phyloP scores from a whole-genome alignment of 2,888 invertebrate genomes.

The Platerodrilus igneus region DNA sequence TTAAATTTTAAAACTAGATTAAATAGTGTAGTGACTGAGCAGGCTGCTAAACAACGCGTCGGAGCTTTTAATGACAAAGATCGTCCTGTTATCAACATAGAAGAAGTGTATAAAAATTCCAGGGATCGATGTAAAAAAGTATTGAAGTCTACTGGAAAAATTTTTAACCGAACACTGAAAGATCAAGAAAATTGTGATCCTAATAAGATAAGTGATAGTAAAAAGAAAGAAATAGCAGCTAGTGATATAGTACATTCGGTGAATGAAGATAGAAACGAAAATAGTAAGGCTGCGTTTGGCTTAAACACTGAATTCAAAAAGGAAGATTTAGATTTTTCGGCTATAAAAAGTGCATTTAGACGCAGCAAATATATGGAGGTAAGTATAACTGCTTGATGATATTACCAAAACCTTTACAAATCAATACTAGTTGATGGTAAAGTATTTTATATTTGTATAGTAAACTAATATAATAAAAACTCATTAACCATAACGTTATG shows the following conservation, averaged over 20 bases:
- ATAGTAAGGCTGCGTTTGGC: conserved; percentile 8
- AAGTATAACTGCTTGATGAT: too few relatives aligned
- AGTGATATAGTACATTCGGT: conserved; percentile 41
- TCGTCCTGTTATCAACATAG: conserved; percentile 39
- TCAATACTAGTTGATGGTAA: too few relatives aligned
- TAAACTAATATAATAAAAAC: too few relatives aligned
- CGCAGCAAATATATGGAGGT: conserved; percentile 39
- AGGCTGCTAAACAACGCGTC: conserved; percentile 43
- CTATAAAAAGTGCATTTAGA: conserved; percentile 39
- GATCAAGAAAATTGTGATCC: conserved; percentile 29
- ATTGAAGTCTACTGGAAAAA: conserved; percentile 41
- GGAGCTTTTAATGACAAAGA: conserved; percentile 42
- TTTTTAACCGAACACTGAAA: conserved; percentile 35
- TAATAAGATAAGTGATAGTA: conserved; percentile 25
- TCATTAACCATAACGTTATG: too few relatives aligned
- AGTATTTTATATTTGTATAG: too few relatives aligned
- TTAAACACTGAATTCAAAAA: conserved; percentile 22
- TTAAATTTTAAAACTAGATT: conserved; percentile 41
- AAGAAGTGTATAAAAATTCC: conserved; percentile 45
- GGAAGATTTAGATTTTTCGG: conserved; percentile 38
- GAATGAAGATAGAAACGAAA: too few relatives aligned
- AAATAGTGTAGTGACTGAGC: conserved; percentile 40
- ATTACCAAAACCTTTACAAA: too few relatives aligned
- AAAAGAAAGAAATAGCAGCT: conserved; percentile 30
- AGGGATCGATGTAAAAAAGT: conserved; percentile 44